Evolutionary conservation across 2,888 invertebrate species (phyloP).

Genomic region (Athripsodes cinereus): DNA sequence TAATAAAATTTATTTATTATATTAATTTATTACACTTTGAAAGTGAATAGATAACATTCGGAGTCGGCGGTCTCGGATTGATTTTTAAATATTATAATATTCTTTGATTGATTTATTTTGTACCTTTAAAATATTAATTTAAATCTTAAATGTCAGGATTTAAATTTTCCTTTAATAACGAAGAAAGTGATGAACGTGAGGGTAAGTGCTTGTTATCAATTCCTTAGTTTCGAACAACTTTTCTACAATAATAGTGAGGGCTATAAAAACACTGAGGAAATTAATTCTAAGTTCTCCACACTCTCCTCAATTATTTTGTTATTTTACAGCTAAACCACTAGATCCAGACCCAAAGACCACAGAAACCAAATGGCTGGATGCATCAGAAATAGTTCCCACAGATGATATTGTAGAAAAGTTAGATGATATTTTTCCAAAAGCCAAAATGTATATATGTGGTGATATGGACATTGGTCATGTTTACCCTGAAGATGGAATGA

Average conservation of each 20-base stretch:
- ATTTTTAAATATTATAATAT: too few species aligned
- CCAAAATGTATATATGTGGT: slow-evolving; percentile 42
- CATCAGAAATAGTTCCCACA: slow-evolving; percentile 34
- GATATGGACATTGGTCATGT: slow-evolving; percentile 48
- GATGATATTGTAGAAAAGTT: slow-evolving; percentile 34
- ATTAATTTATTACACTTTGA: too few species aligned
- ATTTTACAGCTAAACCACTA: background rate
- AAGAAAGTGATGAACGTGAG: background rate
- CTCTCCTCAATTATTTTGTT: background rate
- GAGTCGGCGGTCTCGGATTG: too few species aligned
- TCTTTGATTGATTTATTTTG: too few species aligned
- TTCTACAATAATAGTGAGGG: too few species aligned
- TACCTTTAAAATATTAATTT: too few species aligned
- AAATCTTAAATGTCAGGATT: slow-evolving; percentile 6
- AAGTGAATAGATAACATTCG: too few species aligned
- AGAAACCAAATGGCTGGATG: slow-evolving; percentile 13
- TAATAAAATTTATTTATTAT: too few species aligned
- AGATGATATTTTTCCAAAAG: slow-evolving; percentile 36
- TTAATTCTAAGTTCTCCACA: background rate
- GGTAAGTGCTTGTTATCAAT: too few species aligned
- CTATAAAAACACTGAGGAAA: too few species aligned
- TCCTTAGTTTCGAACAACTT: too few species aligned
- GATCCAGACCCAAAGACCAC: too few species aligned
- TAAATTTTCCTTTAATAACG: slow-evolving; percentile 13
- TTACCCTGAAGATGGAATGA: slow-evolving; percentile 36